A percentile compares a stretch with the other conserved stretches of the same genome.
phyloP scores from a whole-genome alignment of 30 jellyfish, hydroid and myxozoan genomes.

The Rhopilema esculentum region DNA sequence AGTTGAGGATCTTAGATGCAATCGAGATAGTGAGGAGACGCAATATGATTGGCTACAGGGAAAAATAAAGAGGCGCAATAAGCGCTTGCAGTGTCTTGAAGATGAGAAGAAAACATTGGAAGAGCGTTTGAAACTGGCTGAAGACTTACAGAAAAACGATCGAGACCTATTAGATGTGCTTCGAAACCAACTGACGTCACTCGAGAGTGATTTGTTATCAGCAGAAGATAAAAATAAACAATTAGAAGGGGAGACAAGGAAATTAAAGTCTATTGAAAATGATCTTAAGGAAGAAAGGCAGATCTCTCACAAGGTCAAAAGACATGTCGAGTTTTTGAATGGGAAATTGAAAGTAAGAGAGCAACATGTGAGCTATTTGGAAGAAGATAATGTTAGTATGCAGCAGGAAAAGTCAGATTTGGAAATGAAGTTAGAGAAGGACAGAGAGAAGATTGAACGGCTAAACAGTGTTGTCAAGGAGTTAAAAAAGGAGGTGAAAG shows the following conservation, averaged over 20 bases:
- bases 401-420: slow-evolving; percentile 84
- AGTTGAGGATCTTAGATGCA: slow-evolving; percentile 48
- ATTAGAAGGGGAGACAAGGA: slow-evolving; percentile 70
- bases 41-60: slow-evolving; percentile 59
- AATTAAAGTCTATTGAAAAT: slow-evolving; percentile 22
- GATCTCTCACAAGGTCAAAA: slow-evolving; percentile 49
- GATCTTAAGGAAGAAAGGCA: slow-evolving; percentile 82
- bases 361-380: slow-evolving; percentile 89
- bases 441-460: slow-evolving; percentile 40
- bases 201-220: slow-evolving; percentile 71
- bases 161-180: slow-evolving; percentile 83
- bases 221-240: slow-evolving; percentile 70
- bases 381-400: slow-evolving; percentile 92
- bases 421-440: slow-evolving; percentile 64
- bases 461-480: slow-evolving; percentile 66
- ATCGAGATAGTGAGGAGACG: slow-evolving; percentile 50
- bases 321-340: slow-evolving; percentile 76
- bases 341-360: slow-evolving; percentile 87
- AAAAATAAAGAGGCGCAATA: slow-evolving; percentile 74
- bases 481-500: slow-evolving; percentile 64
- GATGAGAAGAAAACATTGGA: slow-evolving; percentile 87
- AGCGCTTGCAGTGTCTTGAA: slow-evolving; percentile 62
- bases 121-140: slow-evolving; percentile 86
- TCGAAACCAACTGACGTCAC: slow-evolving; percentile 68
- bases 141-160: slow-evolving; percentile 89